Conservation (phyloP, 1,140 invertebrate species). For the Cydia fagiglandana region DNA sequence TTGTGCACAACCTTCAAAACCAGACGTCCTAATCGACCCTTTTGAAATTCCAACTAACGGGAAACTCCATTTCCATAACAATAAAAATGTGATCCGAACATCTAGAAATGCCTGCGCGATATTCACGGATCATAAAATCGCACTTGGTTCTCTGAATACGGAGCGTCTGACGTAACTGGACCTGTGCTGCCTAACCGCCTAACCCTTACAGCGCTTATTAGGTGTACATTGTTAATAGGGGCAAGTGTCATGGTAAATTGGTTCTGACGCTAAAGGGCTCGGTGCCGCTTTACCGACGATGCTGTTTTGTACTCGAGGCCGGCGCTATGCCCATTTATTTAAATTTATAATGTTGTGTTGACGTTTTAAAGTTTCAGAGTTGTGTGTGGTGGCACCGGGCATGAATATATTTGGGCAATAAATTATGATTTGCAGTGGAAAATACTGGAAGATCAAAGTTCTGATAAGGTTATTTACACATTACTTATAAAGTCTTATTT, state of each 20-base stretch:
- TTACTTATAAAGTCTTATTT: too few relatives aligned
- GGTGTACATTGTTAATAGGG: constrained; percentile 35
- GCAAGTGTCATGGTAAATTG: constrained; percentile 61
- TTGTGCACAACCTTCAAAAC: constrained; percentile 74
- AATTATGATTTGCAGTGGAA: neutral
- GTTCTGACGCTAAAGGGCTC: constrained; percentile 55
- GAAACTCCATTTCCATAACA: constrained; percentile 79
- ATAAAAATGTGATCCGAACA: constrained; percentile 78
- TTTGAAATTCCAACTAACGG: constrained; percentile 77
- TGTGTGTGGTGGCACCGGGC: neutral
- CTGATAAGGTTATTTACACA: neutral
- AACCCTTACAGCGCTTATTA: constrained; percentile 36
- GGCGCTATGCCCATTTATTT: constrained; percentile 18
- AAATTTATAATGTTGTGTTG: constrained; percentile 19
- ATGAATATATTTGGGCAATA: neutral
- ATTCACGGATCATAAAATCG: constrained; percentile 79
- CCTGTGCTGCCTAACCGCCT: constrained; percentile 41
- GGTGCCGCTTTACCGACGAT: constrained; percentile 51
- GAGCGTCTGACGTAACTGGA: constrained; percentile 66
- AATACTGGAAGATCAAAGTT: neutral
- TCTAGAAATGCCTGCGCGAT: constrained; percentile 77
- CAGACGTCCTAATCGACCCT: constrained; percentile 77
- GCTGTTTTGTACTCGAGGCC: constrained; percentile 53
- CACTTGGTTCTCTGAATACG: constrained; percentile 58
- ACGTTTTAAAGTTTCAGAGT: constrained; percentile 26